Base-by-base conservation (phyloP, 2,113 vertebrate genomes). In the Cichladusa arquata region DNA sequence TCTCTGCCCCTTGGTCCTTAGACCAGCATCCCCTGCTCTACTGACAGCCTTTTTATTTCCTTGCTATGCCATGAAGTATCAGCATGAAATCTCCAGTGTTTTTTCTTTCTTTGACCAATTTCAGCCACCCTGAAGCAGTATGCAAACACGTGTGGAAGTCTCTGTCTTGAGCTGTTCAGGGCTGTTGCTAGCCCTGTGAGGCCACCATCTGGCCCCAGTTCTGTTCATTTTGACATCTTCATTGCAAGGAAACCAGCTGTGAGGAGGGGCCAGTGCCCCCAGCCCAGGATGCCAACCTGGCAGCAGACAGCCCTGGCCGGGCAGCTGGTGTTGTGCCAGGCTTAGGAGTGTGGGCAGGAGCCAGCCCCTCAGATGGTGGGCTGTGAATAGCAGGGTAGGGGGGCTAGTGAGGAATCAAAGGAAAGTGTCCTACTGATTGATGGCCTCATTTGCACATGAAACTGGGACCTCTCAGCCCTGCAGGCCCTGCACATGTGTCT, bases 381-480 rank as follows among this genome's bases (percentile, higher is more conserved):
- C 62, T 79, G 69, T 81, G 86, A 97, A 95, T 84, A 86, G 64
- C n/a, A 82, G 92, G 69, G 56, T 36, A 80, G 92, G 90, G 80
- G 73, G 62, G 71, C 61, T 26, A 26, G 29, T 22, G 44, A 54
- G 76, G 42, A 87, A 94, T 96, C 95, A 97, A 93, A 96, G 95
- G 42, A 44, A 91, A 77, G 26, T 54, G 91, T 92, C 81, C 81
- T 44, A 1, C 62, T 97, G 97, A 97, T 97, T 95, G 87, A 97
- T 97, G 88, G 70, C 81, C 88, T 97, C 74, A 96, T 97, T 97
- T 97, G 95, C 97, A 97, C 92, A 93, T 93, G 96, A 96, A 96
- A 95, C 84, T 92, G 77, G 70, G 94, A 93, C 90, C 87, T 67
- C 76, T 83, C 48, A 60, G 88, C 61, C 83, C 94, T 81, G 71